Percentiles rank a stretch among this genome's conserved stretches.
phyloP scores from a whole-genome alignment of 1,140 invertebrate genomes.

The Coboldia fuscipes region DNA sequence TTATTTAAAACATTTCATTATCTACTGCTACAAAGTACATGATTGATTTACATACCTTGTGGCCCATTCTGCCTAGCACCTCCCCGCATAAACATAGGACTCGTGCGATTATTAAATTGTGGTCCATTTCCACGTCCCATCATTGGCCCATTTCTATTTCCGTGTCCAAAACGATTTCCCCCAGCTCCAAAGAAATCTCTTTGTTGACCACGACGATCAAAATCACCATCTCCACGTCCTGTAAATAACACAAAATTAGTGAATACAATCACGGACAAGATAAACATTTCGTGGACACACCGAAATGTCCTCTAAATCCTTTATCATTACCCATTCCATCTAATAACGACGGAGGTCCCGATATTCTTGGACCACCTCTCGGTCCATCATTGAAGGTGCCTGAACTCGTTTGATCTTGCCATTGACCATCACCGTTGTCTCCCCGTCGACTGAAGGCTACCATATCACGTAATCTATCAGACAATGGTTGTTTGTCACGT shows the following conservation, averaged over 20 bases:
- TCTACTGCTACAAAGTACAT: too few relatives aligned
- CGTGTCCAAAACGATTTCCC: conserved; percentile 2
- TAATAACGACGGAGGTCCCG: not conserved
- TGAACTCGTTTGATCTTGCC: not conserved
- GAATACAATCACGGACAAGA: conserved; percentile 1
- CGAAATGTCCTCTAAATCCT: not conserved
- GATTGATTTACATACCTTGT: not conserved
- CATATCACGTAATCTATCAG: not conserved
- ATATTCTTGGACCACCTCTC: not conserved
- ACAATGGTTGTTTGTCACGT: not conserved
- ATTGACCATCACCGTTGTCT: not conserved
- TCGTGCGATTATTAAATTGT: not conserved
- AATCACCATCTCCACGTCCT: too few relatives aligned
- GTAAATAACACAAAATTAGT: conserved; percentile 7
- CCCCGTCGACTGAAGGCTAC: too few relatives aligned
- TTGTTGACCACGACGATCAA: conserved; percentile 1
- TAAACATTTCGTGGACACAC: conserved; percentile 1
- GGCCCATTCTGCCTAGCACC: not conserved
- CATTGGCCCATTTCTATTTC: not conserved
- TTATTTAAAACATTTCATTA: not conserved
- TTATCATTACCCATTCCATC: not conserved
- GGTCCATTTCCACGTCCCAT: not conserved
- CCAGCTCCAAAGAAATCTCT: not conserved
- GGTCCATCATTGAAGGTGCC: not conserved
- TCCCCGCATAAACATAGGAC: conserved; percentile 1